Base-by-base conservation (phyloP, 2,113 vertebrate genomes). In the Gobius niger region DNA sequence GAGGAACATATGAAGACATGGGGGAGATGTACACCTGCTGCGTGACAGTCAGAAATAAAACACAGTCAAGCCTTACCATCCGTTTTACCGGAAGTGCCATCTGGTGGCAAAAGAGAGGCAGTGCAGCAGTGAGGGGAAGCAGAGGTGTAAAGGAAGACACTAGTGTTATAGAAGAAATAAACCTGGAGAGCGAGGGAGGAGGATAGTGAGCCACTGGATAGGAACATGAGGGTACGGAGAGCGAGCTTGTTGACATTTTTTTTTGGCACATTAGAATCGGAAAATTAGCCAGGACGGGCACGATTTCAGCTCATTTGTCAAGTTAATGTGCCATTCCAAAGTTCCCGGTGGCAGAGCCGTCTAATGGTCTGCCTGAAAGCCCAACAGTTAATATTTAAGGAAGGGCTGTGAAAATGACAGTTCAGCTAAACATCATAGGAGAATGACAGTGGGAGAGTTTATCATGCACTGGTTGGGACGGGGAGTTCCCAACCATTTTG, bases 11-110 rank as follows among this genome's bases (percentile, higher is more conserved):
- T 71, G 82, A 66, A 52, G 46, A 76, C 15, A 49, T 54, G 72
- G 68, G 65, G 15, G 51, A 61, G 12, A 79, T 73, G 85, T 77
- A 42, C 51, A 78, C 56, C 50, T 3, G 42, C 34, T 34, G 24
- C 5, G 24, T 34, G 51, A 86, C 70, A 42, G 14, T 77, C 65
- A 68, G 92, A 92, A 84, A 94, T 77, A 10, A 53, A 19, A 93
- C 78, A 92, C 92, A 88, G 91, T 68, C 47, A 92, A 83, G 91
- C 82, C 97, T 98, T 98, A 99, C 97, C 96, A 94, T 98, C 96
- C 0, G 91, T 82, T 95, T 96, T 98, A 96, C 90, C 95, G 75
- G 95, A 86, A 85, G 95, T 93, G 94, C 96, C 96, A 88, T 99
- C 97, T 99, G 19, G 95, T 96, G 92, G 94, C 94, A 94, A 96